Evolutionary conservation across 2,113 vertebrate species (phyloP), one percentile per base, ranked within the genome.

Genomic region (Embiotoca jacksoni): DNA sequence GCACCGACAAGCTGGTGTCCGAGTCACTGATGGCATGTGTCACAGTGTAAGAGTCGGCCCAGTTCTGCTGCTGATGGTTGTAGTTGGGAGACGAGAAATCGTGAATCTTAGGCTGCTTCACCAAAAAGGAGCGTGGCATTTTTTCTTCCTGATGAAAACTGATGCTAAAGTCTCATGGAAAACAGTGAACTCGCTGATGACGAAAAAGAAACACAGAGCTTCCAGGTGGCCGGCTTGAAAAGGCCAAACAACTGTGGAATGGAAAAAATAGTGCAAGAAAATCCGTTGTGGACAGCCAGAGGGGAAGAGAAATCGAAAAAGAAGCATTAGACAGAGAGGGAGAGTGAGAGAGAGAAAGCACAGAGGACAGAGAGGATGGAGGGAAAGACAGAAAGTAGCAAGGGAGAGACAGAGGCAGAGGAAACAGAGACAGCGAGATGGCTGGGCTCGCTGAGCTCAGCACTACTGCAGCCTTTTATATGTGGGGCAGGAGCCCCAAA

Each of bases 81-180:
- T 86, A 86, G 82, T 47, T 73, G 54, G 85, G 85, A 32, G 81
- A 84, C 2, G 85, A 82, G 78, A 83, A 72, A 64, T 90, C 88
- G 4, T 89, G 88, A 73, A 87, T 86, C 88, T 92, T 92, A 56
- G 81, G 84, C 80, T 91, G 91, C 77, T 92, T 92, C 78, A 92
- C 91, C 77, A 92, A 78, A 85, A 92, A 92, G 37, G 91, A 92
- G 67, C 91, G 91, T 49, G 91, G 91, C 91, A 92, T 92, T 60
- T 88, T 91, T 16, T 61, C 63, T 31, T 32, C 57, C 53, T 71
- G 60, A 57, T 4, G 52, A 66, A 69, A 57, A 54, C 32, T 58
- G 68, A 54, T n/a, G 39, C 61, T 80, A 78, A 37, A 70, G 46
- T 72, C 74, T 80, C 87, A 84, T 83, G 69, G 70, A 85, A 88